These are phyloP conservation scores for Phasianus colchicus DNA, from an alignment of 2,113 vertebrate genomes.

Conservation along the genomic window DNA sequence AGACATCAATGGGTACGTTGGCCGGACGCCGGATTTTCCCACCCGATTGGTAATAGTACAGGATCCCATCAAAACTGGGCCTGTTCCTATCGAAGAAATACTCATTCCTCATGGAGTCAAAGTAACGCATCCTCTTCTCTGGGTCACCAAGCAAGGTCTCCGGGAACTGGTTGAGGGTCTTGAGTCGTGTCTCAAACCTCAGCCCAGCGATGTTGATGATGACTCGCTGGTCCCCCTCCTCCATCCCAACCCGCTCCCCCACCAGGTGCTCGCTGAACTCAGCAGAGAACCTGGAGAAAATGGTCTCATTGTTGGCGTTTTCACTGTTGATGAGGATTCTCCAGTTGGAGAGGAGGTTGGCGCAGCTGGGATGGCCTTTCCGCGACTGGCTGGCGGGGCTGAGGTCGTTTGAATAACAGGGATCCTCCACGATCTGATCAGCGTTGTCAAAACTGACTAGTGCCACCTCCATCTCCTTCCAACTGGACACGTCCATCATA, in stretches of 20 bases:
- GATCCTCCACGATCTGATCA: constrained; percentile 85
- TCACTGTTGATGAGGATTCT: constrained; percentile 84
- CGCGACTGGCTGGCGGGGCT: constrained; percentile 53
- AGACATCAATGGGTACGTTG: constrained; percentile 93
- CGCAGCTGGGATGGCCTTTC: constrained; percentile 78
- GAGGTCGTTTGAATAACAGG: constrained; percentile 78
- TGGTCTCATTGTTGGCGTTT: constrained; percentile 81
- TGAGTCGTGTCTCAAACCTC: constrained; percentile 92
- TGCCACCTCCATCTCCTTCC: constrained; percentile 92
- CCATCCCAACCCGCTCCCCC: constrained; percentile 80
- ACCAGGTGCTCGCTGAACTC: constrained; percentile 86
- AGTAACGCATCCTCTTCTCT: constrained; percentile 91
- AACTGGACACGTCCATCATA: constrained; percentile 80
- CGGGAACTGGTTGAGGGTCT: constrained; percentile 92
- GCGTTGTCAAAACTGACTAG: constrained; percentile 89
- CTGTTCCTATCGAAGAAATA: constrained; percentile 97
- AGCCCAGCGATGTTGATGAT: constrained; percentile 96
- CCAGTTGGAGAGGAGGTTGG: constrained; percentile 89
- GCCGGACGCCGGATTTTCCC: constrained; percentile 93
- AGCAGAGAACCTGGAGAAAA: constrained; percentile 85
- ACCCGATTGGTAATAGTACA: constrained; percentile 97
- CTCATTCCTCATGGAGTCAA: constrained; percentile 98
- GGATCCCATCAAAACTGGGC: constrained; percentile 96
- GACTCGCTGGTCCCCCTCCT: constrained; percentile 90
- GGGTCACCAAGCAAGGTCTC: constrained; percentile 93